These are phyloP conservation scores for Eupithecia subfuscata DNA, from an alignment of 2,888 invertebrate species.

Conservation along the genomic window DNA sequence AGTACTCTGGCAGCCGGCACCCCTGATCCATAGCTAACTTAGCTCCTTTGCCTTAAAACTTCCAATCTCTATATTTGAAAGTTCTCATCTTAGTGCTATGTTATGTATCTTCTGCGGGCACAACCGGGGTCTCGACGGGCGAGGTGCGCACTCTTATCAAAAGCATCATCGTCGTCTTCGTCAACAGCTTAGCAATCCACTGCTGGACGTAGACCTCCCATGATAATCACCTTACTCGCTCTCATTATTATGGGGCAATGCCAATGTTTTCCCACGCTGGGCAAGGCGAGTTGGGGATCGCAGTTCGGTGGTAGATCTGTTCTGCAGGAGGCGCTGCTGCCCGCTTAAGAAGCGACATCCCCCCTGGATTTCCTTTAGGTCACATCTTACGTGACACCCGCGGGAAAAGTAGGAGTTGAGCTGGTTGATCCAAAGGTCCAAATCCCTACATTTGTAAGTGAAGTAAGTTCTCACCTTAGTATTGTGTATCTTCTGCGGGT, in stretches of 20 bases:
- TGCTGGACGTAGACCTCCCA: not conserved
- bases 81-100: constrained; percentile 44
- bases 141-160: constrained; percentile 66
- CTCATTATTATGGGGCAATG: not conserved
- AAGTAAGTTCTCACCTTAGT: constrained; percentile 30
- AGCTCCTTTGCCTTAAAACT: not conserved
- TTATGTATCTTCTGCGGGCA: constrained; percentile 61
- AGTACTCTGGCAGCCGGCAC: too few relatives aligned
- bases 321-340: not conserved
- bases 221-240: not conserved
- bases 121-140: constrained; percentile 68
- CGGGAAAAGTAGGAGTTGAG: not conserved
- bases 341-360: too few relatives aligned
- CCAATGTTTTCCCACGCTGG: too few relatives aligned
- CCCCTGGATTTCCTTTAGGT: not conserved
- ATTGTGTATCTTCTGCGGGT: constrained; percentile 63
- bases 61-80: not conserved
- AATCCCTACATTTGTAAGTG: not conserved
- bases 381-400: not conserved
- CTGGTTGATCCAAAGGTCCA: not conserved
- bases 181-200: not conserved
- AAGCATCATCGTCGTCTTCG: not conserved
- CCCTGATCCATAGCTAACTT: not conserved
- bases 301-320: not conserved
- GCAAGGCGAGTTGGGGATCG: not conserved